Conservation (phyloP, 2,797 vertebrate species). For the Eulemur mongoz region DNA sequence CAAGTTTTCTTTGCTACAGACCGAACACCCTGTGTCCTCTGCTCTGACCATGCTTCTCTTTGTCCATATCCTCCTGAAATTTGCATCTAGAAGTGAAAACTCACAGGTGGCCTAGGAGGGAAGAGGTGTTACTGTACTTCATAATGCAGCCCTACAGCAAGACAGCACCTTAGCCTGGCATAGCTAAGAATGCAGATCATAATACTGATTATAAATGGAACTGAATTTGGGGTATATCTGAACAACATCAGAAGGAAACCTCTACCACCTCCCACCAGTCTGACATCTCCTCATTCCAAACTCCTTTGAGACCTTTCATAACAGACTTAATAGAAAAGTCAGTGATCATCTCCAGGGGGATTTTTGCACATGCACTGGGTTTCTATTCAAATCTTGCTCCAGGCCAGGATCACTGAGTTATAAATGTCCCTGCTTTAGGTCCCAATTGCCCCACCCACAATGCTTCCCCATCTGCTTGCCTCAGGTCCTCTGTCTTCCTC, state of each 20-base stretch:
- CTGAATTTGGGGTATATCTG: background rate
- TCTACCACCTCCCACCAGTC: background rate
- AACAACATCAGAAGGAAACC: conserved; percentile 1
- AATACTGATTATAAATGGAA: background rate
- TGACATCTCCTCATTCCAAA: background rate
- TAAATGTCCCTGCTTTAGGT: background rate
- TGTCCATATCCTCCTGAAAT: background rate
- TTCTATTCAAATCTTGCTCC: background rate
- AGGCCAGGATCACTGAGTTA: background rate
- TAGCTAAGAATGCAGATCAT: background rate
- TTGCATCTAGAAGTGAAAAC: background rate
- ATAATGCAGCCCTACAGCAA: background rate
- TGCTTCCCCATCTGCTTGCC: background rate
- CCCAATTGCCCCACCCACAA: background rate
- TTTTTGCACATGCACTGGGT: background rate
- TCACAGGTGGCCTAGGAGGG: background rate
- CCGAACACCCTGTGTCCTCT: background rate
- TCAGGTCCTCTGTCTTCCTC: background rate
- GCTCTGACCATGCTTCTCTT: background rate
- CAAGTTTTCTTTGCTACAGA: background rate
- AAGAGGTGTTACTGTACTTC: background rate
- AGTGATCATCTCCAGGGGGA: background rate
- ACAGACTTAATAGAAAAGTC: background rate
- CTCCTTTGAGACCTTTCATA: background rate
- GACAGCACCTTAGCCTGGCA: background rate